Evolutionary conservation across 2,888 invertebrate genomes (phyloP).

Genomic region (Stramonita haemastoma): DNA sequence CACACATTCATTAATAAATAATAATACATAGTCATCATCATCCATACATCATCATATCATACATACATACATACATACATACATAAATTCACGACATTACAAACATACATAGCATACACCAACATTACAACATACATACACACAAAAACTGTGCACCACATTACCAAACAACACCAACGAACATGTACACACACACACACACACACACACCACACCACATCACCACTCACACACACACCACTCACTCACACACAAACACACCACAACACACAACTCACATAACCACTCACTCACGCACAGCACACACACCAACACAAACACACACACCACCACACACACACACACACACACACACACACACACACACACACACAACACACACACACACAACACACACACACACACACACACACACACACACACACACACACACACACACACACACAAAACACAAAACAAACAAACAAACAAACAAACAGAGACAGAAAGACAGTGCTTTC

Average conservation of each 20-base stretch:
- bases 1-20: no score
- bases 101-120: no score
- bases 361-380: neutral
- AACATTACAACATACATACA: no score
- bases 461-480: neutral
- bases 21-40: no score
- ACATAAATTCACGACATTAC: no score
- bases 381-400: neutral
- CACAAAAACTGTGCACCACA: no score
- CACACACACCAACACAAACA: neutral
- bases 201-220: neutral
- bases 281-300: slow-evolving; percentile 2
- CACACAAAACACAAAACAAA: neutral
- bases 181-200: neutral
- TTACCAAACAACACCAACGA: no score
- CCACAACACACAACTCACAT: no score
- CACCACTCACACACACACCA: neutral
- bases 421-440: neutral
- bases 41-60: no score
- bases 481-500: neutral
- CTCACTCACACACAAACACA: neutral
- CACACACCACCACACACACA: neutral
- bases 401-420: neutral
- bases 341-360: neutral
- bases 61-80: no score